A percentile compares a stretch with the other conserved stretches of the same genome.
These are phyloP conservation scores for Agriopis marginaria DNA, from an alignment of 2,888 invertebrate genomes.

Conservation along the genomic window DNA sequence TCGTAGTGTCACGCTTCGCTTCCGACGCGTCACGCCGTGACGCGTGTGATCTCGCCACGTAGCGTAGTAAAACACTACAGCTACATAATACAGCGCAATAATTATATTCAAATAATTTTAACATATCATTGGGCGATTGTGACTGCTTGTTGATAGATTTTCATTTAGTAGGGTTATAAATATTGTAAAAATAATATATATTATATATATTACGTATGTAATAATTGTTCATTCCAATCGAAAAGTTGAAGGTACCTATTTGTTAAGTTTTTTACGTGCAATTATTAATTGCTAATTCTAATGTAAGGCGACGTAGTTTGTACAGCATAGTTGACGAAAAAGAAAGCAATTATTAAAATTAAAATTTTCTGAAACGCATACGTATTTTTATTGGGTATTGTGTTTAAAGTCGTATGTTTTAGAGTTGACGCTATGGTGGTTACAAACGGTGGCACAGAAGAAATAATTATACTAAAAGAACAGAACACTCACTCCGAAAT, in stretches of 20 bases:
- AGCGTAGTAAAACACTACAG: constrained; percentile 40
- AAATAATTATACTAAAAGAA: too few relatives aligned
- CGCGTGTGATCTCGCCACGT: constrained; percentile 42
- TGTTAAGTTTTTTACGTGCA: constrained; percentile 87
- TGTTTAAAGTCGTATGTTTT: too few relatives aligned
- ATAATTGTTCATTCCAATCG: constrained; percentile 86
- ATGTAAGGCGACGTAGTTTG: constrained; percentile 85
- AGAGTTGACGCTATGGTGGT: not conserved
- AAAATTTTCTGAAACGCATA: constrained; percentile 83
- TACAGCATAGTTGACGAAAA: constrained; percentile 85
- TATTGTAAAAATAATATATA: constrained; percentile 75
- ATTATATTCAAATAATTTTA: constrained; percentile 80
- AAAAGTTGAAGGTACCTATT: constrained; percentile 85
- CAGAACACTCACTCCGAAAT: too few relatives aligned
- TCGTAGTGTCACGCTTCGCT: constrained; percentile 61
- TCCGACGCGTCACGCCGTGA: constrained; percentile 36
- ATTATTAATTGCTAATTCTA: constrained; percentile 86
- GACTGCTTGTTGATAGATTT: constrained; percentile 85
- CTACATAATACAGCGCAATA: constrained; percentile 77
- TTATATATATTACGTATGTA: constrained; percentile 71
- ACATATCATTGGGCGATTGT: constrained; percentile 87
- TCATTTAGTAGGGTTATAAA: constrained; percentile 82
- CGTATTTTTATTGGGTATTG: constrained; percentile 46
- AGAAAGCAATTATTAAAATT: constrained; percentile 86
- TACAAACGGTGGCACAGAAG: too few relatives aligned